phyloP scores from a whole-genome alignment of 2,113 vertebrate species.

The Bos indicus region DNA sequence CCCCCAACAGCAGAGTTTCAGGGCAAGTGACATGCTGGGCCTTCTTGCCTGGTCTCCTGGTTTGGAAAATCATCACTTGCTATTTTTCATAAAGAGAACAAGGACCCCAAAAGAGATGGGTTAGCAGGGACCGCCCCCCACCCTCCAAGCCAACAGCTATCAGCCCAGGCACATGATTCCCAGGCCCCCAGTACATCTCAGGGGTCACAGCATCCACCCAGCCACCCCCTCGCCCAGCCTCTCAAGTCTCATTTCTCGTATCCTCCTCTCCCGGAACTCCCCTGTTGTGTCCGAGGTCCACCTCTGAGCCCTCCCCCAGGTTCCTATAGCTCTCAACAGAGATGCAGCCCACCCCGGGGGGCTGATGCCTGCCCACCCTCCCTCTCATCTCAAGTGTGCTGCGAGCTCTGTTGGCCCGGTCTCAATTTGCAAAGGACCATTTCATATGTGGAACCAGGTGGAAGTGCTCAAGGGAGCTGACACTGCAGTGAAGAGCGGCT shows the following conservation, averaged over 20 bases:
- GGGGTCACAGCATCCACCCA: background rate
- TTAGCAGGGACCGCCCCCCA: background rate
- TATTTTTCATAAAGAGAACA: background rate
- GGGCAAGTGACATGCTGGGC: background rate
- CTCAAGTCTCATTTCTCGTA: background rate
- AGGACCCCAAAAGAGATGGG: background rate
- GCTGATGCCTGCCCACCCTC: background rate
- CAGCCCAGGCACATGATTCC: background rate
- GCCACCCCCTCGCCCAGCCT: background rate
- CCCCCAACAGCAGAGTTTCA: background rate
- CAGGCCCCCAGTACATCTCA: background rate
- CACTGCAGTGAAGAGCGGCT: background rate
- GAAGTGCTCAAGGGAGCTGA: background rate
- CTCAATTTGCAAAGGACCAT: slow-evolving; percentile 29
- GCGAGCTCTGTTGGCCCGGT: background rate
- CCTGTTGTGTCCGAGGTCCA: background rate
- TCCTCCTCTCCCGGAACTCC: background rate
- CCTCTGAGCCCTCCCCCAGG: background rate
- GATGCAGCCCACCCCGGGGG: background rate
- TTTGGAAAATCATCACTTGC: slow-evolving; percentile 8
- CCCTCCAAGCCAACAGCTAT: background rate
- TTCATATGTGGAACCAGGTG: slow-evolving; percentile 3
- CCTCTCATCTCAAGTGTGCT: background rate
- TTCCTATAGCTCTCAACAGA: background rate
- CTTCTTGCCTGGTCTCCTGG: background rate